A percentile compares a stretch with the other conserved stretches of the same genome.
These are phyloP conservation scores for Amblyteles armatorius DNA, from an alignment of 2,888 invertebrate species.

Conservation along the genomic window DNA sequence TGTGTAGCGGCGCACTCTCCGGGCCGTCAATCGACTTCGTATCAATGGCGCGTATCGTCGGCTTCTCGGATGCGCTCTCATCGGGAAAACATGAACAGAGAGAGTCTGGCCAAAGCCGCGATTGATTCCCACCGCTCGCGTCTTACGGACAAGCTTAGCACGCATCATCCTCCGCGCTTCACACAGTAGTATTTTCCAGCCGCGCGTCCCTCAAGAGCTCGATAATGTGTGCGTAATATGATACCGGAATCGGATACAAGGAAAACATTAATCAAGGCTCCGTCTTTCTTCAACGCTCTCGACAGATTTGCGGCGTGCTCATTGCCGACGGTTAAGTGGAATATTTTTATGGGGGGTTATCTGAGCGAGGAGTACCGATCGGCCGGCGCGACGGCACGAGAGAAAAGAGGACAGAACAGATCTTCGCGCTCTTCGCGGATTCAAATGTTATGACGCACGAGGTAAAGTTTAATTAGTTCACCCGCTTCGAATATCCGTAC, in stretches of 20 bases:
- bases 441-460: not conserved
- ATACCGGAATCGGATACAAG: slow-evolving; percentile 80
- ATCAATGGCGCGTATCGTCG: slow-evolving; percentile 59
- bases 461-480: slow-evolving; percentile 40
- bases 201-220: slow-evolving; percentile 4
- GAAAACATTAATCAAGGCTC: slow-evolving; percentile 76
- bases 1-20: not conserved
- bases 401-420: slow-evolving; percentile 7
- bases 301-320: slow-evolving; percentile 34
- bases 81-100: slow-evolving; percentile 11
- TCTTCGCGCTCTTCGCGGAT: not conserved
- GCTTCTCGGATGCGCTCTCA: slow-evolving; percentile 16
- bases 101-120: not conserved
- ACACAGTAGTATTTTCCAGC: slow-evolving; percentile 23
- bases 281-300: slow-evolving; percentile 19
- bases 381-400: slow-evolving; percentile 24
- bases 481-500: not conserved
- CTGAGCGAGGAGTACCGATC: slow-evolving; percentile 36
- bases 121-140: not conserved
- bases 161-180: not conserved
- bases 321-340: slow-evolving; percentile 68
- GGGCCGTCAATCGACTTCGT: slow-evolving; percentile 39
- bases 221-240: slow-evolving; percentile 63
- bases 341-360: slow-evolving; percentile 76
- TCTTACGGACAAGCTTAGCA: not conserved